Evolutionary conservation across 2,113 vertebrate genomes (phyloP).

Genomic region (Anarrhichthys ocellatus): DNA sequence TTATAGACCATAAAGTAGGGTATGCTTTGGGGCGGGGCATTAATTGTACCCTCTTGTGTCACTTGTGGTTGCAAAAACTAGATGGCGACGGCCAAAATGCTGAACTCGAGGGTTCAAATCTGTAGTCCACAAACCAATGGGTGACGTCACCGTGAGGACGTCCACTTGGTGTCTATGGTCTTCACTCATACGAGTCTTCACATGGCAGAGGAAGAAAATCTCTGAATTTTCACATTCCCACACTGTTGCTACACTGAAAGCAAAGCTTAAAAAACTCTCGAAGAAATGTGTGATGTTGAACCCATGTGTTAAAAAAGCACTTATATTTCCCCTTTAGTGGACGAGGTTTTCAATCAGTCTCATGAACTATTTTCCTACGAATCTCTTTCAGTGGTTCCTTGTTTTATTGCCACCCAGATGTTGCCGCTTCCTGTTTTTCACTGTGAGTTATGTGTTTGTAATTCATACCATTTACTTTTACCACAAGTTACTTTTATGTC

Average conservation of each 20-base stretch:
- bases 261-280: not conserved
- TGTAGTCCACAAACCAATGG: too few species aligned
- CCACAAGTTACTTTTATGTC: not conserved
- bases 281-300: not conserved
- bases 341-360: not conserved
- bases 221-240: not conserved
- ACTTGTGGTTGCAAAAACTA: not conserved
- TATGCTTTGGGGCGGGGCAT: too few species aligned
- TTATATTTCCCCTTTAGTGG: not conserved
- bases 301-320: not conserved
- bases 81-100: not conserved
- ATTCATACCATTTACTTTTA: not conserved
- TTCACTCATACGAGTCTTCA: not conserved
- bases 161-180: too few species aligned
- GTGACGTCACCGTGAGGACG: too few species aligned
- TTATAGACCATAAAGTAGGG: too few species aligned
- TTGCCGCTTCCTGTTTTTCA: constrained; percentile 27
- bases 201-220: not conserved
- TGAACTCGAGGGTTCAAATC: too few species aligned
- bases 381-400: not conserved
- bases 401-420: constrained; percentile 19
- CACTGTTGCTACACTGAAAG: not conserved
- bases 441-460: not conserved
- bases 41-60: not conserved
- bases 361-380: not conserved